phyloP scores from a whole-genome alignment of 2,888 invertebrate species.

The Hirtodrosophila cameraria region DNA sequence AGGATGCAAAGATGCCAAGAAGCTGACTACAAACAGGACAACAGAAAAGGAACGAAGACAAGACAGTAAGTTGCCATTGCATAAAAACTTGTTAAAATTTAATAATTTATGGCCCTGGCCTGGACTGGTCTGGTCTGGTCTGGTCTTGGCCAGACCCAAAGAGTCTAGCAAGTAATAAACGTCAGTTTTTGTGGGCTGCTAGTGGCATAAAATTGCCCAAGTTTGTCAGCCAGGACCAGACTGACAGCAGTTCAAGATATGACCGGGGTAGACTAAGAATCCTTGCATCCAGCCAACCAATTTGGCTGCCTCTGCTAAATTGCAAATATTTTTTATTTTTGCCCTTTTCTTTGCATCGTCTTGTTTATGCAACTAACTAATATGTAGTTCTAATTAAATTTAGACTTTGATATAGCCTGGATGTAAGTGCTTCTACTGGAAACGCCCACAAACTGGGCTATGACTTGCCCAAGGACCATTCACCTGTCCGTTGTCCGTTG shows the following conservation, averaged over 20 bases:
- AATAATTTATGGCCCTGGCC: conserved; percentile 75
- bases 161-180: conserved; percentile 65
- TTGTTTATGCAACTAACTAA: conserved; percentile 70
- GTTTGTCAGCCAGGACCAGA: conserved; percentile 58
- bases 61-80: conserved; percentile 61
- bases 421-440: conserved; percentile 1
- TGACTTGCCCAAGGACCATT: conserved; percentile 24
- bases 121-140: conserved; percentile 27
- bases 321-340: conserved; percentile 31
- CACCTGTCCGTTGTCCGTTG: conserved; percentile 53
- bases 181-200: conserved; percentile 65
- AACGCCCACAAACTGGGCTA: conserved; percentile 22
- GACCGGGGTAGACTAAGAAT: conserved; percentile 23
- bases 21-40: conserved; percentile 21
- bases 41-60: conserved; percentile 10
- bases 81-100: conserved; percentile 80
- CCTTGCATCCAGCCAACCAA: conserved; percentile 36
- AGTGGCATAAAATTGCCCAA: conserved; percentile 63
- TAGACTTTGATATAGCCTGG: conserved; percentile 37
- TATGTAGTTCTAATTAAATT: conserved; percentile 77
- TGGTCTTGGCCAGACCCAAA: conserved; percentile 5
- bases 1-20: conserved; percentile 35
- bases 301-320: conserved; percentile 61
- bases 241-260: conserved; percentile 53
- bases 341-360: not conserved